phyloP scores from a whole-genome alignment of 2,113 vertebrate genomes.

The Ranitomeya imitator region DNA sequence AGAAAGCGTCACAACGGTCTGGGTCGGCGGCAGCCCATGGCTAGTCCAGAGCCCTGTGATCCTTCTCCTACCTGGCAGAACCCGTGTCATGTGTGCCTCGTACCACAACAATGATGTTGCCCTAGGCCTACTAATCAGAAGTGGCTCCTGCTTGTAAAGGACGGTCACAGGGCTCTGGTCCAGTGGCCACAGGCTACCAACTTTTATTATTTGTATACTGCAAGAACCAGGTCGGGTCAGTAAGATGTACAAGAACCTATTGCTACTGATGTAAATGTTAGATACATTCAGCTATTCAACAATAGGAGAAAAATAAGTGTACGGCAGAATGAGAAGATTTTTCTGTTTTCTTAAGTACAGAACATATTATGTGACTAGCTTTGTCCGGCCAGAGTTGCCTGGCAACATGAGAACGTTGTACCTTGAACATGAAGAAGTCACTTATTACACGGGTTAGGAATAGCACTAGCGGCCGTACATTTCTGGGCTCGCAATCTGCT shows the following conservation, averaged over 20 bases:
- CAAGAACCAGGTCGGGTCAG: not conserved
- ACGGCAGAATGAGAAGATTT: not conserved
- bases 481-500: not conserved
- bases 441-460: conserved; percentile 8
- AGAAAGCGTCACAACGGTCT: too few relatives aligned
- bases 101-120: too few relatives aligned
- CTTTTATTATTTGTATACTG: too few relatives aligned
- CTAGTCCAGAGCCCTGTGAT: too few relatives aligned
- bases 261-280: not conserved
- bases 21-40: too few relatives aligned
- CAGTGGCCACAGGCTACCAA: too few relatives aligned
- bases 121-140: too few relatives aligned
- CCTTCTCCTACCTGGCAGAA: too few relatives aligned
- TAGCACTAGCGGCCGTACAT: not conserved
- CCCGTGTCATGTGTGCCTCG: too few relatives aligned
- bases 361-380: not conserved
- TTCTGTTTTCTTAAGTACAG: not conserved
- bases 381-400: not conserved
- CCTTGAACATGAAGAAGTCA: conserved; percentile 3
- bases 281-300: not conserved
- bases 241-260: not conserved
- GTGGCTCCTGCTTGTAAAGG: too few relatives aligned
- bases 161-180: too few relatives aligned
- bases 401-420: conserved; percentile 24
- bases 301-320: not conserved